Base-by-base conservation (phyloP, 2,888 invertebrate genomes). In the Noctua janthina region DNA sequence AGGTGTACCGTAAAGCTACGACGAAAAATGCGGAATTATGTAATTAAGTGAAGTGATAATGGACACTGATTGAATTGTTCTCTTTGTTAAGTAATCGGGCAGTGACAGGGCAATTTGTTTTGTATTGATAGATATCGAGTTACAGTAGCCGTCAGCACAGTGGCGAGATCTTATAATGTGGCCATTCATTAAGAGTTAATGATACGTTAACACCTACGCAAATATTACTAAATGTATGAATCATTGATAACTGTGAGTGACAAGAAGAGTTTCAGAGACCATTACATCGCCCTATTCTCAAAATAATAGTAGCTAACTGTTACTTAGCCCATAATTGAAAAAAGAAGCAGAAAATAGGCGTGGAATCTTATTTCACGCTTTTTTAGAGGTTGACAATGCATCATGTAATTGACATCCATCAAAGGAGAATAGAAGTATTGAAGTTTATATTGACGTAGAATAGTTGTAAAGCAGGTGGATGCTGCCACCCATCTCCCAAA, bases 71-170 rank as follows among this genome's bases (percentile, higher is more conserved):
- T 83, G 85, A 86, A 81, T 82, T 80, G 86, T 84, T 81, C 78
- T 77, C 74, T 70, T 81, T 78, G 79, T 82, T 85, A 82, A 79
- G 78, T 83, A 84, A 87, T 78, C 81, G 35, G 70, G 76, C 75
- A 87, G 79, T 85, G 89, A 85, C 87, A 79, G 82, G 80, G 78
- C 82, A 85, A 84, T 89, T 87, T 76, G 85, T 78, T 80, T 78
- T 59, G 70, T 87, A 23, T 29, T 56, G 75, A 79, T 79, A 76
- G 67, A 76, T 84, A 78, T 86, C 66, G 49, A 77, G 49, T 75
- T 70, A 84, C 78, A 78, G 81, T 82, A 84, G 82, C 83, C 35
- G 70, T 72, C 54, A 68, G 68, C 74, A 79, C 73, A 75, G 43
- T 74, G 59, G 78, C 59, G 51, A 59, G 62, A 56, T 76, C 67